phyloP scores from a whole-genome alignment of 2,888 invertebrate genomes.

The Pammene aurita region DNA sequence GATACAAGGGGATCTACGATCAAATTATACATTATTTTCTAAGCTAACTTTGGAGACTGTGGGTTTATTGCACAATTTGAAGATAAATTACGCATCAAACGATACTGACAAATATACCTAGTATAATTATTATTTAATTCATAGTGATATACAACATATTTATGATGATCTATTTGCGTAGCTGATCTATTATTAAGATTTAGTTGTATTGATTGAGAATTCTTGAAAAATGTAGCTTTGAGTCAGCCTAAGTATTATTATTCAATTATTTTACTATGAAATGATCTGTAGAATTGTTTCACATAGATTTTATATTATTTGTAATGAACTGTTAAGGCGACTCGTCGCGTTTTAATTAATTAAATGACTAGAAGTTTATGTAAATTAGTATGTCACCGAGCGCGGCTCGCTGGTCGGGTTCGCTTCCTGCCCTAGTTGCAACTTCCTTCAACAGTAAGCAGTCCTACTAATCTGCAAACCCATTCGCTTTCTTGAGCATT shows the following conservation, averaged over 20 bases:
- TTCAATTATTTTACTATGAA: conserved; percentile 53
- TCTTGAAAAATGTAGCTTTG: conserved; percentile 57
- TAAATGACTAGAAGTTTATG: conserved; percentile 6
- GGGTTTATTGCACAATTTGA: conserved; percentile 64
- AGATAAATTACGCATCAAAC: conserved; percentile 67
- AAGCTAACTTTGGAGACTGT: conserved; percentile 59
- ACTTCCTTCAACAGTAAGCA: background rate
- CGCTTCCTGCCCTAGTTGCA: background rate
- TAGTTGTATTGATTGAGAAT: conserved; percentile 61
- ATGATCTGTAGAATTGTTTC: conserved; percentile 53
- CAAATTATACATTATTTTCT: conserved; percentile 34
- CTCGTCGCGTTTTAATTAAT: conserved; percentile 13
- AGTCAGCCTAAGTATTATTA: conserved; percentile 75
- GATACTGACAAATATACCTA: conserved; percentile 57
- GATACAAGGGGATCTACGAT: conserved; percentile 1
- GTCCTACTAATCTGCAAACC: background rate
- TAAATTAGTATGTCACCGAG: background rate
- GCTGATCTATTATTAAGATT: conserved; percentile 70
- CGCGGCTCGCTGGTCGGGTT: background rate
- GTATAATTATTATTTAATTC: conserved; percentile 57
- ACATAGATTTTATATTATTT: conserved; percentile 44
- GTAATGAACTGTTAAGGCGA: conserved; percentile 40
- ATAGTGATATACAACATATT: conserved; percentile 54
- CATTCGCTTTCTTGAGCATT: conserved; percentile 8
- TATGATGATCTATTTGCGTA: conserved; percentile 66